Evolutionary conservation across 2,113 vertebrate species (phyloP).

Genomic region (Prinia subflava): DNA sequence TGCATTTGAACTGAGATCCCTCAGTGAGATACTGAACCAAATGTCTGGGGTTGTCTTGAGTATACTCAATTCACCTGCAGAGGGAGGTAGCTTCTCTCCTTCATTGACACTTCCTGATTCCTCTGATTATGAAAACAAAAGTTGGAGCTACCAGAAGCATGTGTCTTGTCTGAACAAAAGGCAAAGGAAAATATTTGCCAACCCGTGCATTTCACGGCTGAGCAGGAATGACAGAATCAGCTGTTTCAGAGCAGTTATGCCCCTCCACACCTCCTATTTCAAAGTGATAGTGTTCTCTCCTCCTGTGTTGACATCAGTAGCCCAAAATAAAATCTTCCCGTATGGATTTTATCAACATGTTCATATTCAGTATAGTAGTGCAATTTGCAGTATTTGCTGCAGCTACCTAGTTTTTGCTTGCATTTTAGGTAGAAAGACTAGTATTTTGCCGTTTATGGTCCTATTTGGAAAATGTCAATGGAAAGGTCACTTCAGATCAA

Average conservation of each 20-base stretch:
- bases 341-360: background rate
- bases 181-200: background rate
- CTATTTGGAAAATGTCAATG: background rate
- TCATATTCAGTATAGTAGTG: background rate
- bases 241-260: background rate
- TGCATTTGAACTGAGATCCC: background rate
- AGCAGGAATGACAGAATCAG: background rate
- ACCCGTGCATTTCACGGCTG: background rate
- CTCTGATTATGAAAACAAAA: background rate
- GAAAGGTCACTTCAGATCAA: background rate
- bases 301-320: background rate
- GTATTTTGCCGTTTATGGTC: background rate
- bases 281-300: background rate
- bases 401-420: background rate
- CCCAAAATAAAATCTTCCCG: background rate
- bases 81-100: background rate
- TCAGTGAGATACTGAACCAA: background rate
- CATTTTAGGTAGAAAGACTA: background rate
- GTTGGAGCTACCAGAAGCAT: background rate
- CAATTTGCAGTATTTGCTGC: background rate
- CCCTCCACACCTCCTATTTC: rapidly evolving
- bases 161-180: background rate
- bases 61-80: background rate
- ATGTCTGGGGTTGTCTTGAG: background rate
- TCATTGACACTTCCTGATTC: background rate